Conservation (phyloP, 1,140 invertebrate genomes). For the Matsumurasca onukii region DNA sequence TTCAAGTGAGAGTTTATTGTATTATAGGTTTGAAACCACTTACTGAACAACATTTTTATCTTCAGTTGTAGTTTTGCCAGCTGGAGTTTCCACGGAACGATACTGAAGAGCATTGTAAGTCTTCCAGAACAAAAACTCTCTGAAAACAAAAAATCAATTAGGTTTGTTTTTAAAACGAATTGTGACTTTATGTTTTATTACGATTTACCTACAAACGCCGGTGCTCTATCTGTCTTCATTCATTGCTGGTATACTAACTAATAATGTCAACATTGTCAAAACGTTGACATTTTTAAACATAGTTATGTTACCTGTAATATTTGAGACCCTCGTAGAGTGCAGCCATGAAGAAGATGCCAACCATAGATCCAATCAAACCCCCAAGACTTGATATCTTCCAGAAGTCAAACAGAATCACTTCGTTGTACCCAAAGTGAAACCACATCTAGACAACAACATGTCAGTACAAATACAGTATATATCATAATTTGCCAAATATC, state of each 20-base stretch:
- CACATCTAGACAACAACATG: constrained; percentile 67
- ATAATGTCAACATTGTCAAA: no score
- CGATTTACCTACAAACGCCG: no score
- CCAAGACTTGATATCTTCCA: constrained; percentile 74
- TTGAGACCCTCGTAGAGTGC: constrained; percentile 90
- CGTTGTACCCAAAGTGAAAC: constrained; percentile 76
- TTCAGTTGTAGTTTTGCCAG: constrained; percentile 63
- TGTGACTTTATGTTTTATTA: no score
- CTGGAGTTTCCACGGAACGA: constrained; percentile 69
- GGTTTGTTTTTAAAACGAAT: no score
- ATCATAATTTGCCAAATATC: no score
- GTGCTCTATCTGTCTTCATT: no score
- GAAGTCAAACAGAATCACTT: constrained; percentile 73
- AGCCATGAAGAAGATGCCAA: constrained; percentile 83
- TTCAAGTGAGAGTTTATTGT: no score
- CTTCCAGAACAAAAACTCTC: constrained; percentile 81
- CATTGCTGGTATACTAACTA: no score
- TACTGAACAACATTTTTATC: constrained; percentile 65
- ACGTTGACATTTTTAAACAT: no score
- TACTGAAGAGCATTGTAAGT: constrained; percentile 70
- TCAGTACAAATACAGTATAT: no score
- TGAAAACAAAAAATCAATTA: constrained; percentile 44
- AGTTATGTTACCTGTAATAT: constrained; percentile 81
- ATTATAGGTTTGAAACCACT: no score
- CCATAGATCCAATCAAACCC: constrained; percentile 77